Evolutionary conservation across 2,113 vertebrate species (phyloP).

Genomic region (Dromas ardeola): DNA sequence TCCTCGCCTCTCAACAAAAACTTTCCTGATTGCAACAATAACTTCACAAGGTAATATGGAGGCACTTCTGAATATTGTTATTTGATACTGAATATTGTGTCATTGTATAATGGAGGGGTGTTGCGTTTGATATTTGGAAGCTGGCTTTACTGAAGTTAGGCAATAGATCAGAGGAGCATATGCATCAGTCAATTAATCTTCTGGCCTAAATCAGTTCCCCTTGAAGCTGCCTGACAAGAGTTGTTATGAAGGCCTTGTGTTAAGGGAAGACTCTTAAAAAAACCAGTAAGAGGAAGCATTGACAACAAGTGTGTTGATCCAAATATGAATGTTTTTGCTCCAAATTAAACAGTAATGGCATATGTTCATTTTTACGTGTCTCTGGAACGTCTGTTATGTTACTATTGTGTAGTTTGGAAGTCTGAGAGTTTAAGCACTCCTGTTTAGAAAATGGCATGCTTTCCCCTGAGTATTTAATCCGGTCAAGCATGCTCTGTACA

Average conservation of each 20-base stretch:
- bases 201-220: not conserved
- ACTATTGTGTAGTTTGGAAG: not conserved
- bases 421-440: not conserved
- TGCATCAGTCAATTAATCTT: not conserved
- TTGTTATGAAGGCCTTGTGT: not conserved
- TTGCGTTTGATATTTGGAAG: not conserved
- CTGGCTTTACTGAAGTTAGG: not conserved
- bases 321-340: not conserved
- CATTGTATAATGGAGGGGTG: not conserved
- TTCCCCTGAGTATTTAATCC: not conserved
- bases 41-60: not conserved
- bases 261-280: not conserved
- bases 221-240: not conserved
- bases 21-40: not conserved
- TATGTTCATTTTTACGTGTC: not conserved
- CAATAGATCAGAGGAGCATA: not conserved
- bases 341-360: not conserved
- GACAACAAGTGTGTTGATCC: not conserved
- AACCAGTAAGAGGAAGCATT: not conserved
- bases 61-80: not conserved
- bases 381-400: not conserved
- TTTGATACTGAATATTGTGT: not conserved
- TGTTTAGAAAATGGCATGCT: not conserved
- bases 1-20: not conserved
- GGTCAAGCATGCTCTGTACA: not conserved